These are phyloP conservation scores for Macrostomum lignano DNA, from an alignment of 1,140 invertebrate genomes.

Conservation along the genomic window DNA sequence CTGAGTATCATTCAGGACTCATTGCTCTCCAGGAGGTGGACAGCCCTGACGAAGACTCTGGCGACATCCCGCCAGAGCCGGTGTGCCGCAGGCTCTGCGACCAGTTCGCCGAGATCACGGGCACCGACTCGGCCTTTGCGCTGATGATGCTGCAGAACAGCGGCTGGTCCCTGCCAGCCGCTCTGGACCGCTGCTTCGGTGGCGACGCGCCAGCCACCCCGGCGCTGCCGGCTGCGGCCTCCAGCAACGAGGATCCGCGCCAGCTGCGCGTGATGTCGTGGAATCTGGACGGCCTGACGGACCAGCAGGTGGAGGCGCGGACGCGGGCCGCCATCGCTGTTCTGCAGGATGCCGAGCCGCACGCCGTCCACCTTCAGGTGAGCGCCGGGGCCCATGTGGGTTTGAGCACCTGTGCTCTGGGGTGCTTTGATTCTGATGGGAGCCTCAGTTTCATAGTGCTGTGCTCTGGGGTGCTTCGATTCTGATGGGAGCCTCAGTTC, in stretches of 20 bases:
- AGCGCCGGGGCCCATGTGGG: conserved; percentile 15
- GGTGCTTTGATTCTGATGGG: no score
- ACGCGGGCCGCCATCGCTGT: no score
- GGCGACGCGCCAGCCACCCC: background rate
- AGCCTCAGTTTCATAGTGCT: no score
- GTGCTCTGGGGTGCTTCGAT: no score
- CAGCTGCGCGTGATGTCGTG: conserved; percentile 26
- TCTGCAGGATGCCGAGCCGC: conserved; percentile 33
- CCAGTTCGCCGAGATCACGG: conserved; percentile 1
- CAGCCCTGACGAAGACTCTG: no score
- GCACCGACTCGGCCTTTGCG: background rate
- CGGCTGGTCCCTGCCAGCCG: background rate
- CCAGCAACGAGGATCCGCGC: no score
- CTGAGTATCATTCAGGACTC: no score
- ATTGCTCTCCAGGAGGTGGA: no score
- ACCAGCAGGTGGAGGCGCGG: conserved; percentile 29
- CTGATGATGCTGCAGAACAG: background rate
- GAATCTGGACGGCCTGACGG: conserved; percentile 38
- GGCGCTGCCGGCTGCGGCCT: no score
- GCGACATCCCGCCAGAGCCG: no score
- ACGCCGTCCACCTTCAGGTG: conserved; percentile 38
- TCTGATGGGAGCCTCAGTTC: no score
- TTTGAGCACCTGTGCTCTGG: conserved; percentile 7
- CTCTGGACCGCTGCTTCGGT: no score
- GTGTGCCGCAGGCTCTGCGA: background rate